phyloP scores from a whole-genome alignment of 2,888 invertebrate genomes.

The Campoplex nolae region DNA sequence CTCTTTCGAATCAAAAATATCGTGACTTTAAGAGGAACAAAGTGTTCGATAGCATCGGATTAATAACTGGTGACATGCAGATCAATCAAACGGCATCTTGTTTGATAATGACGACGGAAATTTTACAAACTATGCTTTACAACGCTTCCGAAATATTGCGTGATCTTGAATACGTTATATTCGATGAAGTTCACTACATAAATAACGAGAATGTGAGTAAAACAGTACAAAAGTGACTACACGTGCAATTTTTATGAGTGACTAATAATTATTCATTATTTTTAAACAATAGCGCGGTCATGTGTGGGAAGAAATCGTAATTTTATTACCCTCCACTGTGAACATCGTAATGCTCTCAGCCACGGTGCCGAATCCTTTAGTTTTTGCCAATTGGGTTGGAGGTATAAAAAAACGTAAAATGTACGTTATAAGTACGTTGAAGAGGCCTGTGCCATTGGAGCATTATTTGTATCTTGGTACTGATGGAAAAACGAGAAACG shows the following conservation, averaged over 20 bases:
- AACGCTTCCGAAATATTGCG: slow-evolving; percentile 97
- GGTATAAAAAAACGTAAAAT: slow-evolving; percentile 94
- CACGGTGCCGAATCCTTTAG: slow-evolving; percentile 98
- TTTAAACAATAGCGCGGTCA: slow-evolving; percentile 91
- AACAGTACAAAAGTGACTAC: background rate
- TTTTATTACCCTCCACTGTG: slow-evolving; percentile 97
- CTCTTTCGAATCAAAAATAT: slow-evolving; percentile 99
- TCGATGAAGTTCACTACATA: slow-evolving; percentile 99
- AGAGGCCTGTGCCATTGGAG: slow-evolving; percentile 97
- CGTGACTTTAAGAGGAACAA: slow-evolving; percentile 95
- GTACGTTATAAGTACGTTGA: slow-evolving; percentile 96
- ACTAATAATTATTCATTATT: background rate
- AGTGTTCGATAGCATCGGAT: slow-evolving; percentile 94
- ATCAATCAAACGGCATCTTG: slow-evolving; percentile 97
- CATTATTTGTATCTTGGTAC: slow-evolving; percentile 96
- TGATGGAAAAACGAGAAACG: slow-evolving; percentile 91
- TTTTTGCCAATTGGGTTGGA: slow-evolving; percentile 98
- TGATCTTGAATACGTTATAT: slow-evolving; percentile 99
- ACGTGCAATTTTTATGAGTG: background rate
- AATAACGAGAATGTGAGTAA: slow-evolving; percentile 95
- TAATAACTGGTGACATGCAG: slow-evolving; percentile 98
- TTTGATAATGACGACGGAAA: slow-evolving; percentile 99
- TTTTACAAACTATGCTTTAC: slow-evolving; percentile 98
- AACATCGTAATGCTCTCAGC: slow-evolving; percentile 99
- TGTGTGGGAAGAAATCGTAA: slow-evolving; percentile 99